Conservation (phyloP, 2,888 invertebrate genomes). For the Protonemura montana region DNA sequence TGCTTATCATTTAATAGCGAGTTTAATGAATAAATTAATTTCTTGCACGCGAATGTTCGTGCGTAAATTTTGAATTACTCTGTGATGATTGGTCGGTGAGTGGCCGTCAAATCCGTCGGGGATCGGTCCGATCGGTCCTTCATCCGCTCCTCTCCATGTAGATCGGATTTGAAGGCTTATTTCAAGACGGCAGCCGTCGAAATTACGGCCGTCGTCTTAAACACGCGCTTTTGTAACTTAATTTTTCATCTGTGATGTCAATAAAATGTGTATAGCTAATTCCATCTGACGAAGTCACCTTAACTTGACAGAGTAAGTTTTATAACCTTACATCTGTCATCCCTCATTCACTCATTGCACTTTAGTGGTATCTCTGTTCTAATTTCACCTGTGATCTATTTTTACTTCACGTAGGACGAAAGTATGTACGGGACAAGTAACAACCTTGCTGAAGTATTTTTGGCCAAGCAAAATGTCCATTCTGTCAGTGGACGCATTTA, state of each 20-base stretch:
- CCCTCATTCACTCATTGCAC: background rate
- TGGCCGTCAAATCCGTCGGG: background rate
- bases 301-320: conserved; percentile 2
- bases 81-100: background rate
- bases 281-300: background rate
- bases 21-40: background rate
- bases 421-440: conserved; percentile 14
- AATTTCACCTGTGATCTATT: conserved; percentile 34
- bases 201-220: conserved; percentile 30
- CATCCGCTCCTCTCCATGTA: background rate
- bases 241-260: background rate
- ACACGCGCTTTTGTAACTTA: background rate
- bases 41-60: background rate
- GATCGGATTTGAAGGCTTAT: background rate
- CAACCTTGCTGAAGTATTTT: conserved; percentile 19
- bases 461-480: conserved; percentile 22
- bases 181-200: conserved; percentile 23
- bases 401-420: conserved; percentile 2
- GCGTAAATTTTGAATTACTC: background rate
- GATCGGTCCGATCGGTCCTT: background rate
- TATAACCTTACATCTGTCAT: conserved; percentile 9
- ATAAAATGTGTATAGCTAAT: background rate
- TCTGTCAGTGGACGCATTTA: conserved; percentile 13
- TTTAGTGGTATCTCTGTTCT: background rate
- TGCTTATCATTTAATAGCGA: background rate